Conservation (phyloP, 2,888 invertebrate genomes). For the Clepsis dumicolana region DNA sequence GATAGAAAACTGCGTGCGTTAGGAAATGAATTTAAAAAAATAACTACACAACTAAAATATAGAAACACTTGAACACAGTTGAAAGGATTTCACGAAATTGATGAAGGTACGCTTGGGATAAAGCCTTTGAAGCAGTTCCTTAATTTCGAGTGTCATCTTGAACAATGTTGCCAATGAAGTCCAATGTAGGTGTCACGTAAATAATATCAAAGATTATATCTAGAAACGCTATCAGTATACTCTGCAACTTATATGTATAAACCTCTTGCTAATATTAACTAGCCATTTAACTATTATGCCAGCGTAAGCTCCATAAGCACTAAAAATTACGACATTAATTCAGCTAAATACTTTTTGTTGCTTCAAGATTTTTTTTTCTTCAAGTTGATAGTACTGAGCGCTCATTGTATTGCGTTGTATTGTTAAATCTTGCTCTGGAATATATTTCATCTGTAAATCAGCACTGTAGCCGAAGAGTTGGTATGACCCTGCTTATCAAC, state of each 20-base stretch:
- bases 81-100: too few relatives aligned
- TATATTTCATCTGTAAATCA: neutral
- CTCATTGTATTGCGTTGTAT: neutral
- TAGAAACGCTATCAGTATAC: neutral
- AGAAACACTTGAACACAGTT: too few relatives aligned
- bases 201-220: conserved; percentile 1
- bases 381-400: neutral
- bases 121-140: neutral
- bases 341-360: conserved; percentile 1
- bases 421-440: neutral
- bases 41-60: too few relatives aligned
- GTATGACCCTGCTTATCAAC: neutral
- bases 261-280: neutral
- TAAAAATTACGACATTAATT: neutral
- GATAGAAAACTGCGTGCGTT: too few relatives aligned
- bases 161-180: neutral
- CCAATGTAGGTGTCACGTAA: neutral
- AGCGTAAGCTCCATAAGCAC: neutral
- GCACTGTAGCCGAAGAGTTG: neutral
- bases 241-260: neutral
- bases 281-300: neutral
- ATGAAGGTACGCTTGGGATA: too few relatives aligned
- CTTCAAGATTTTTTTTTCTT: neutral
- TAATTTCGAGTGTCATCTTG: neutral
- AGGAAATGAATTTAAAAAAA: too few relatives aligned